phyloP scores from a whole-genome alignment of 1,140 invertebrate species.

The Magallana gigas region DNA sequence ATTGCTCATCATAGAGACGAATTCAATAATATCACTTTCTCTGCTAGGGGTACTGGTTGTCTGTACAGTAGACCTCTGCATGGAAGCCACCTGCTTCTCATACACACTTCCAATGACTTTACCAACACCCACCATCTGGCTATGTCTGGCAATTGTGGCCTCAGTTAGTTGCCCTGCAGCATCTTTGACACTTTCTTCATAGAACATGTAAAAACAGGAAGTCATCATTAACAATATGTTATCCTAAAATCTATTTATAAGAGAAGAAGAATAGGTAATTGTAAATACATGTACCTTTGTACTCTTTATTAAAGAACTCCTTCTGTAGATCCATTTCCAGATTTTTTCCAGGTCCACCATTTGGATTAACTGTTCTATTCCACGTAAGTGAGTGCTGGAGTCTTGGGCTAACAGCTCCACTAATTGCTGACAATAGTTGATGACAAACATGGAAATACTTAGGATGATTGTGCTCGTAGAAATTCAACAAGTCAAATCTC shows the following conservation, averaged over 20 bases:
- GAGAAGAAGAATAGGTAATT: neutral
- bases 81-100: no score
- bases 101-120: no score
- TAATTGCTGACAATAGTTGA: slow-evolving; percentile 38
- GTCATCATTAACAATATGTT: neutral
- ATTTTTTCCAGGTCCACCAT: slow-evolving; percentile 49
- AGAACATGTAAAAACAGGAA: neutral
- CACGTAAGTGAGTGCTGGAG: slow-evolving; percentile 42
- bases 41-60: no score
- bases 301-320: slow-evolving; percentile 47
- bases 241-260: neutral
- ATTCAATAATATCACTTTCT: no score
- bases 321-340: slow-evolving; percentile 52
- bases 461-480: slow-evolving; percentile 46
- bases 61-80: no score
- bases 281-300: slow-evolving; percentile 40
- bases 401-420: slow-evolving; percentile 42
- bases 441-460: slow-evolving; percentile 46
- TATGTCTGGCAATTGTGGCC: slow-evolving; percentile 21
- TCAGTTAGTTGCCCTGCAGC: slow-evolving; percentile 40
- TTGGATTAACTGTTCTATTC: slow-evolving; percentile 52
- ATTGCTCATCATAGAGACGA: no score
- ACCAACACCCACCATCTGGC: slow-evolving; percentile 38
- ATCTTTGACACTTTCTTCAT: slow-evolving; percentile 1
- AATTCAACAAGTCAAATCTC: slow-evolving; percentile 41